These are phyloP conservation scores for Diarsia rubi DNA, from an alignment of 2,888 invertebrate genomes.

Conservation along the genomic window DNA sequence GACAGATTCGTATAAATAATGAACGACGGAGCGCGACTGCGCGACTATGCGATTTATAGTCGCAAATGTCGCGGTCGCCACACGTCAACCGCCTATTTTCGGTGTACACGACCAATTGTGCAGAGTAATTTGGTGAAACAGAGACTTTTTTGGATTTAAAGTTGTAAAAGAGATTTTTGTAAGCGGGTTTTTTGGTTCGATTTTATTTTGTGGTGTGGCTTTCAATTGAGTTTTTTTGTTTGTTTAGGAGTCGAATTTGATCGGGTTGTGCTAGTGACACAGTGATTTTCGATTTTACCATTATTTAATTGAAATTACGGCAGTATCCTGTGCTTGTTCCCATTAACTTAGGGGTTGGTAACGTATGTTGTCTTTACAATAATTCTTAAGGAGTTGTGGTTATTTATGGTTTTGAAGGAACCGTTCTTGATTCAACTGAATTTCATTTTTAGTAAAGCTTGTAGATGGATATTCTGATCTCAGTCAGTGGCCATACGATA, in stretches of 20 bases:
- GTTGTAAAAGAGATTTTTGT: not conserved
- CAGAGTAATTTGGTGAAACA: constrained; percentile 55
- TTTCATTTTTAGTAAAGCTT: not conserved
- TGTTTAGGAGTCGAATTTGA: not conserved
- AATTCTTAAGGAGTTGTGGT: too few species aligned
- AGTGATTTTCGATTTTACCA: not conserved
- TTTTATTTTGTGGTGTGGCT: not conserved
- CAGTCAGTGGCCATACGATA: not conserved
- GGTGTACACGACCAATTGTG: constrained; percentile 40
- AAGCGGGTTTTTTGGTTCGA: not conserved
- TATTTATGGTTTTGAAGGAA: not conserved
- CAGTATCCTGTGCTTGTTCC: not conserved
- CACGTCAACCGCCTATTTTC: constrained; percentile 69
- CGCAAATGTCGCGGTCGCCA: constrained; percentile 67
- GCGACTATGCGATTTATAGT: constrained; percentile 66
- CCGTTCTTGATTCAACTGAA: not conserved
- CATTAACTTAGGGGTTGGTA: not conserved
- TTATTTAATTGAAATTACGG: not conserved
- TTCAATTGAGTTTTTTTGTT: not conserved
- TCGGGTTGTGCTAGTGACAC: not conserved
- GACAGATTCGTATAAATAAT: constrained; percentile 66
- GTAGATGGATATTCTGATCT: not conserved
- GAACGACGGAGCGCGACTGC: constrained; percentile 59
- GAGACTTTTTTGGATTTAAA: constrained; percentile 29
- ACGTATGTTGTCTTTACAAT: not conserved